A percentile compares a stretch with the other conserved stretches of the same genome.
These are phyloP conservation scores for Prionailurus viverrinus DNA, from an alignment of 2,113 vertebrate genomes.

Conservation along the genomic window DNA sequence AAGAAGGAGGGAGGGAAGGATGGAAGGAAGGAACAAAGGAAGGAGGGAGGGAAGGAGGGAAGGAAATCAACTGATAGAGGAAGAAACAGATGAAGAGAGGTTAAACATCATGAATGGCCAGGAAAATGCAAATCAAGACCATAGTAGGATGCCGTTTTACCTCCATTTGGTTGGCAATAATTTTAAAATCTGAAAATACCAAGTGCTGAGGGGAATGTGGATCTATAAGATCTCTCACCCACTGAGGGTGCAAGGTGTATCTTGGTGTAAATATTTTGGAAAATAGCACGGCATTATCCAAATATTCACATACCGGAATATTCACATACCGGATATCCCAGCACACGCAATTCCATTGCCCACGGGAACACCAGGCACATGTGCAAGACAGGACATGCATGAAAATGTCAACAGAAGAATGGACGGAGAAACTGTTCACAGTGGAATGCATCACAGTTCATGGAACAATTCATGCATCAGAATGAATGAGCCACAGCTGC, in stretches of 20 bases:
- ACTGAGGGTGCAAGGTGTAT: background rate
- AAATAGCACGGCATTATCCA: background rate
- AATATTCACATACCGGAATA: no score
- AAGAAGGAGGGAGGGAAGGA: background rate
- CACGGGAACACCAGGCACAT: background rate
- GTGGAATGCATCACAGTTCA: no score
- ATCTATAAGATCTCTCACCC: no score
- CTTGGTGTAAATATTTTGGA: background rate
- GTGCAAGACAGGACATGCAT: background rate
- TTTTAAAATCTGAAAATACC: background rate
- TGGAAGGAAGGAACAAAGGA: background rate
- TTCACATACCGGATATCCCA: background rate
- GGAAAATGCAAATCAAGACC: background rate
- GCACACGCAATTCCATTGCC: fast-evolving
- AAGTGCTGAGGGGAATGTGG: background rate
- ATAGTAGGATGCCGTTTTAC: background rate
- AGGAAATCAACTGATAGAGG: background rate
- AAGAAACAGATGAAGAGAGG: background rate
- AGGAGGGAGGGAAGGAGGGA: background rate
- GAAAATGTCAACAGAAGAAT: background rate
- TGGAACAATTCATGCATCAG: no score
- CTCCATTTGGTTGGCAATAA: background rate
- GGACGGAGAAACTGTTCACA: no score
- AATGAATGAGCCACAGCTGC: background rate
- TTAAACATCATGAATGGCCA: background rate